Evolutionary conservation across 2,797 vertebrate species (phyloP).

Genomic region (Sebastolobus altivelis): DNA sequence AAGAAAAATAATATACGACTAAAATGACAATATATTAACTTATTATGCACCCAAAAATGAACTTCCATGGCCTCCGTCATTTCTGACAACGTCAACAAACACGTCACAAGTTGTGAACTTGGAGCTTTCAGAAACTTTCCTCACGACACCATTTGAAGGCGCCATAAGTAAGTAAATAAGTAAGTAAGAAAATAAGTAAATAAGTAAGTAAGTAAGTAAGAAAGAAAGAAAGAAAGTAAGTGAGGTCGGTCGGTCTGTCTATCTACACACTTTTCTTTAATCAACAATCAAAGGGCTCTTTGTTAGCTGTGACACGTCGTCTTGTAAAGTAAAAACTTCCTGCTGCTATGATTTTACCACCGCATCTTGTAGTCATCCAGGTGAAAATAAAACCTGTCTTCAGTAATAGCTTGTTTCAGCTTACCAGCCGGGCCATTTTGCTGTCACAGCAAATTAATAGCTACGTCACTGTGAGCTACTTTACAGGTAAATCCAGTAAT

Average conservation of each 20-base stretch:
- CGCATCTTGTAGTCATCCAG: constrained; percentile 5
- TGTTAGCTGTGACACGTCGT: neutral
- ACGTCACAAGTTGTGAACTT: too few relatives aligned
- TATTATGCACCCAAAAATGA: too few relatives aligned
- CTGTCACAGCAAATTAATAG: constrained; percentile 18
- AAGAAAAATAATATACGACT: too few relatives aligned
- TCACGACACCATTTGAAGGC: too few relatives aligned
- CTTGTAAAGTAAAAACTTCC: constrained; percentile 9
- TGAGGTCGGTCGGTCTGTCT: too few relatives aligned
- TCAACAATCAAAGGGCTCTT: constrained; percentile 18
- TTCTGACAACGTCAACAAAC: too few relatives aligned
- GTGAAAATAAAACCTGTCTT: constrained; percentile 23
- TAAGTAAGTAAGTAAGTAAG: too few relatives aligned
- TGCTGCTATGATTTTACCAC: neutral
- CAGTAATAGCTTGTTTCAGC: constrained; percentile 19
- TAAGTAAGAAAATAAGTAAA: too few relatives aligned
- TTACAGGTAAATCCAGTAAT: constrained; percentile 27
- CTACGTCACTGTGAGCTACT: neutral
- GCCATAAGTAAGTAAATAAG: neutral
- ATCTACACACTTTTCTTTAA: constrained; percentile 10
- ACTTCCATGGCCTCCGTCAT: too few relatives aligned
- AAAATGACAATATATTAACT: too few relatives aligned
- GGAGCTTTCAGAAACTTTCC: too few relatives aligned
- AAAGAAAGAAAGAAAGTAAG: neutral
- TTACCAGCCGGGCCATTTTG: constrained; percentile 2